Conservation (phyloP, 92 coral and sea anemone genomes). For the Bergia puertoricense region DNA sequence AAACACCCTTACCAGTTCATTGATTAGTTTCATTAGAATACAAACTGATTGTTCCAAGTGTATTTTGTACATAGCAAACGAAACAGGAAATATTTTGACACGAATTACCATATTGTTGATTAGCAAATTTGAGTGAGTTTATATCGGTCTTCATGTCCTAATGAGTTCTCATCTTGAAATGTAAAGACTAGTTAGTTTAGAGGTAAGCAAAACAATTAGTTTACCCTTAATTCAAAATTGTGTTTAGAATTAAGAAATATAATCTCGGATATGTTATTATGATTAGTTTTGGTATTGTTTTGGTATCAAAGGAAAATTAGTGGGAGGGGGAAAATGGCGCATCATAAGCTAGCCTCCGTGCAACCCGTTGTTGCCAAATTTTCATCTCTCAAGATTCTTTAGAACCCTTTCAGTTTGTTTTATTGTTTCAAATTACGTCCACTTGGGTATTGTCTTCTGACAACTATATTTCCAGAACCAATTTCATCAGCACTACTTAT, state of each 20-base stretch:
- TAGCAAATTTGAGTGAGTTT: slow-evolving; percentile 7
- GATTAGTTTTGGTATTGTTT: slow-evolving; percentile 14
- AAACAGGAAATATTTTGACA: slow-evolving; percentile 14
- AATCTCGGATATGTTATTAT: slow-evolving; percentile 12
- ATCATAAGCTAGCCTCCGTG: background rate
- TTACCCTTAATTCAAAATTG: slow-evolving; percentile 15
- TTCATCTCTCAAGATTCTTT: background rate
- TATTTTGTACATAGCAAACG: slow-evolving; percentile 3
- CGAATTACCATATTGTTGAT: slow-evolving; percentile 8
- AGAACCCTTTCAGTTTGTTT: too few species aligned
- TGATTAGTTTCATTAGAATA: slow-evolving; percentile 19
- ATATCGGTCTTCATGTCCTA: background rate
- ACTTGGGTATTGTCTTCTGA: too few species aligned
- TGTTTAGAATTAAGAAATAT: background rate
- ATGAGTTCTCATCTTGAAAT: background rate
- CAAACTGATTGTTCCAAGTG: background rate
- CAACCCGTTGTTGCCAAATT: slow-evolving; percentile 9
- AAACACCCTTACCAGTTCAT: slow-evolving; percentile 34
- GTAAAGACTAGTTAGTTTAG: slow-evolving; percentile 5
- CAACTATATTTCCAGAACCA: too few species aligned
- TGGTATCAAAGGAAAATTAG: slow-evolving; percentile 5
- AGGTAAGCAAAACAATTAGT: slow-evolving; percentile 10
- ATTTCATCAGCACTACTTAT: too few species aligned
- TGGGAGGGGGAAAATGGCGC: slow-evolving; percentile 25
- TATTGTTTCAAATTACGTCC: too few species aligned